phyloP scores from a whole-genome alignment of 2,113 vertebrate species.

The Corydoras maculifer region DNA sequence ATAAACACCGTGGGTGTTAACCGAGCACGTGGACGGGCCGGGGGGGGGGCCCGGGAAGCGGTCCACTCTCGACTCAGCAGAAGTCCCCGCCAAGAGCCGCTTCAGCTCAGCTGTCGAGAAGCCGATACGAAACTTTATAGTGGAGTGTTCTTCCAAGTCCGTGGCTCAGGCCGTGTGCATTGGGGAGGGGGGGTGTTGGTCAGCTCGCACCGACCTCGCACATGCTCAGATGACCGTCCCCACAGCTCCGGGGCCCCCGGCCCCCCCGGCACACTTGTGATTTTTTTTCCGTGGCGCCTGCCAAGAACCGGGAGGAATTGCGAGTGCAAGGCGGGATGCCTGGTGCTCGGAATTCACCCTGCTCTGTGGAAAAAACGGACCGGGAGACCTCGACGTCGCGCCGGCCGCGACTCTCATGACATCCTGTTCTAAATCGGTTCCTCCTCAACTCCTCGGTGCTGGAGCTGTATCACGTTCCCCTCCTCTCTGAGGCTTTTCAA shows the following conservation, averaged over 20 bases:
- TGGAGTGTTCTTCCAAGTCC: slow-evolving; percentile 11
- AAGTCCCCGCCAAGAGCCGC: not conserved
- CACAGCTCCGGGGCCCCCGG: not conserved
- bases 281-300: slow-evolving; percentile 34
- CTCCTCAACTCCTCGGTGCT: too few relatives aligned
- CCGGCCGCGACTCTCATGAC: too few relatives aligned
- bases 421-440: too few relatives aligned
- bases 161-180: not conserved
- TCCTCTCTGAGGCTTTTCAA: too few relatives aligned
- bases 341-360: too few relatives aligned
- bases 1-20: slow-evolving; percentile 24
- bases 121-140: slow-evolving; percentile 10
- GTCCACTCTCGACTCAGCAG: slow-evolving; percentile 9
- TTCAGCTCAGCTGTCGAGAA: slow-evolving; percentile 24
- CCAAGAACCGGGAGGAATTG: slow-evolving; percentile 14
- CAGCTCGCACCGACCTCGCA: not conserved
- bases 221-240: slow-evolving; percentile 17
- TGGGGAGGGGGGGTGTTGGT: not conserved
- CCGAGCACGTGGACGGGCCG: not conserved
- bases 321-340: too few relatives aligned
- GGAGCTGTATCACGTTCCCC: too few relatives aligned
- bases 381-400: too few relatives aligned
- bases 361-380: too few relatives aligned
- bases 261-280: not conserved
- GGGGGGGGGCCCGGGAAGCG: not conserved